These are phyloP conservation scores for Vanessa atalanta DNA, from an alignment of 1,140 invertebrate species.

Conservation along the genomic window DNA sequence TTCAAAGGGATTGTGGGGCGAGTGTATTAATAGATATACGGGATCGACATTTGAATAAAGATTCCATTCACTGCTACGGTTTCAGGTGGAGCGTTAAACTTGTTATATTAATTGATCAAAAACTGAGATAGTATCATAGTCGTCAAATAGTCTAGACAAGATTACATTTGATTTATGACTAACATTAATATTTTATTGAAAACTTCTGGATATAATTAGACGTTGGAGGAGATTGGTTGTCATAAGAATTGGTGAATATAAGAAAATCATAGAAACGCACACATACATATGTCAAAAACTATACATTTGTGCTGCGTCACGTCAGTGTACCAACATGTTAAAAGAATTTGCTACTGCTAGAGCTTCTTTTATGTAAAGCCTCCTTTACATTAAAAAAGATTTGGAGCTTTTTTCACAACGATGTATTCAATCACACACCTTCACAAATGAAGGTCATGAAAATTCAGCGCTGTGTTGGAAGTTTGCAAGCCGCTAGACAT, in stretches of 20 bases:
- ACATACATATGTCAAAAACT: background rate
- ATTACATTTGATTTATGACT: background rate
- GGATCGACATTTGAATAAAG: slow-evolving; percentile 26
- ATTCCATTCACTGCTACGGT: slow-evolving; percentile 22
- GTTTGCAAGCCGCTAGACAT: no score
- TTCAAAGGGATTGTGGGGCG: slow-evolving; percentile 19
- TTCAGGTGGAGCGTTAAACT: background rate
- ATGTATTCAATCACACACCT: no score
- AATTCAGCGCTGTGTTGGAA: no score
- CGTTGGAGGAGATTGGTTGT: background rate
- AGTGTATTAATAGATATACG: slow-evolving; percentile 30
- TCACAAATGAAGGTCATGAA: no score
- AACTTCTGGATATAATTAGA: background rate
- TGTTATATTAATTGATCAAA: slow-evolving; percentile 5
- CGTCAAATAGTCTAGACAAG: background rate
- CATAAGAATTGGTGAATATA: background rate
- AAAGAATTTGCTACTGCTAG: no score
- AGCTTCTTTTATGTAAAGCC: no score
- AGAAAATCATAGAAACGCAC: background rate
- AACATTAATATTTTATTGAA: background rate
- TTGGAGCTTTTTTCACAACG: no score
- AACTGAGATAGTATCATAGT: background rate
- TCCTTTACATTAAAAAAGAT: no score
- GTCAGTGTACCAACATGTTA: no score
- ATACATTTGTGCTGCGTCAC: no score